These are phyloP conservation scores for Orestias chungarensis DNA, from an alignment of 2,797 vertebrate genomes.

Conservation along the genomic window DNA sequence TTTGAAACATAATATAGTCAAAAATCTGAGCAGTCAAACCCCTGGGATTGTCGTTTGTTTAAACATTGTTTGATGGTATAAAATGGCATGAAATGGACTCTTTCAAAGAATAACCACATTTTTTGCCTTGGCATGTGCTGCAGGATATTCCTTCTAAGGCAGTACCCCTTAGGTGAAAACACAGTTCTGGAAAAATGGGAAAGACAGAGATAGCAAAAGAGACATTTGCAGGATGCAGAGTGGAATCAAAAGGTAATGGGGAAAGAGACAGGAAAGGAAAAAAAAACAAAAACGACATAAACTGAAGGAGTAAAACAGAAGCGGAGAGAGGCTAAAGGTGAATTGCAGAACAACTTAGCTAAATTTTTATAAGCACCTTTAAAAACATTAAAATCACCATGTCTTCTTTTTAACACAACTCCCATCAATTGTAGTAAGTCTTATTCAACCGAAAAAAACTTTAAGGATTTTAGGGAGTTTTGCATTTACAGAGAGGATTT, in stretches of 20 bases:
- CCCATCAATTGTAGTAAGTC: background rate
- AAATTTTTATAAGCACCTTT: too few species aligned
- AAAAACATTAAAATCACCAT: background rate
- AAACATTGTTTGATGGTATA: conserved; percentile 53
- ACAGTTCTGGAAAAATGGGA: conserved; percentile 62
- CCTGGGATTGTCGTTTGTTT: conserved; percentile 46
- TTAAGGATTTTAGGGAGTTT: background rate
- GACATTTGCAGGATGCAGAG: conserved; percentile 50
- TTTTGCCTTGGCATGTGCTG: conserved; percentile 51
- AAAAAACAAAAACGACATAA: conserved; percentile 56
- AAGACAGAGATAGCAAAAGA: conserved; percentile 32
- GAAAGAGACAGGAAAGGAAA: conserved; percentile 31
- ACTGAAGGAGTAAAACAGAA: conserved; percentile 56
- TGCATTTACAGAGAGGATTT: background rate
- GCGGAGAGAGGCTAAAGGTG: conserved; percentile 65
- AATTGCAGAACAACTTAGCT: conserved; percentile 55
- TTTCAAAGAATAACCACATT: conserved; percentile 69
- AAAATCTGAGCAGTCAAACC: conserved; percentile 41
- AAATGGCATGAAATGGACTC: conserved; percentile 65
- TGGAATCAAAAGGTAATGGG: conserved; percentile 34
- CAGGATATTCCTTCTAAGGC: conserved; percentile 62
- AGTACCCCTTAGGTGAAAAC: conserved; percentile 55
- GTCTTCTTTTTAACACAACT: background rate
- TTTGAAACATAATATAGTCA: conserved; percentile 38
- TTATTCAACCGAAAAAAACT: background rate